Evolutionary conservation across 2,113 vertebrate genomes (phyloP), one percentile per base, ranked within the genome.

Genomic region (Condylura cristata): DNA sequence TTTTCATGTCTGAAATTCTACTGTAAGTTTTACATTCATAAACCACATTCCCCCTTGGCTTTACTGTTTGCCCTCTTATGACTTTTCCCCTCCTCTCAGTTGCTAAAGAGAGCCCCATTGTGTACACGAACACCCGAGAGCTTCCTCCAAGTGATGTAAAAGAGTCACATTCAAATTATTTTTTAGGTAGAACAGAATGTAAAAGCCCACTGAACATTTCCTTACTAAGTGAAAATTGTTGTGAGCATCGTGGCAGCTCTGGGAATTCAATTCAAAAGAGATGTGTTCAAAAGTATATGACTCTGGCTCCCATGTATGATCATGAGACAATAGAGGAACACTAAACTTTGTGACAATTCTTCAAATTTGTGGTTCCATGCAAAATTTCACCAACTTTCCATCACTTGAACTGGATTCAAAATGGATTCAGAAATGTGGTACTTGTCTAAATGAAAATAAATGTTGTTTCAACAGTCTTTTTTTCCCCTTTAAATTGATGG

Each of bases 21-120:
- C 98, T 98, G 96, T 98, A 98, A 97, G 95, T 98, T 98, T 98
- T 97, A 88, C 92, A 98, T 98, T 98, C 98, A 97, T 97, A 98
- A 98, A 97, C 88, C 89, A 91, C 93, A 83, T 93, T 96, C 95
- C 96, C 97, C 89, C 96, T 98, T 97, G 96, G 97, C 93, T 97
- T 96, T 90, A 94, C 86, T 94, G 92, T 95, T 78, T 97, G 97
- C 97, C 95, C 96, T 97, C 95, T 95, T 87, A 60, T 97, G 98
- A 98, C 98, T 98, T 97, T 90, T 86, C 96, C 96, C 97, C 74
- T 13, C 91, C 94, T 86, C 79, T 94, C 84, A 58, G 90, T 94
- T 96, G 89, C 96, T 97, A 93, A 98, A 98, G 98, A 98, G 90
- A 97, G 96, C 93, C 95, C 88, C 87, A 98, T 98, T 98, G 97